Percentiles rank a stretch among this genome's conserved stretches.
These are phyloP conservation scores for Gadopsis marmoratus DNA, from an alignment of 2,797 vertebrate species.

Conservation along the genomic window DNA sequence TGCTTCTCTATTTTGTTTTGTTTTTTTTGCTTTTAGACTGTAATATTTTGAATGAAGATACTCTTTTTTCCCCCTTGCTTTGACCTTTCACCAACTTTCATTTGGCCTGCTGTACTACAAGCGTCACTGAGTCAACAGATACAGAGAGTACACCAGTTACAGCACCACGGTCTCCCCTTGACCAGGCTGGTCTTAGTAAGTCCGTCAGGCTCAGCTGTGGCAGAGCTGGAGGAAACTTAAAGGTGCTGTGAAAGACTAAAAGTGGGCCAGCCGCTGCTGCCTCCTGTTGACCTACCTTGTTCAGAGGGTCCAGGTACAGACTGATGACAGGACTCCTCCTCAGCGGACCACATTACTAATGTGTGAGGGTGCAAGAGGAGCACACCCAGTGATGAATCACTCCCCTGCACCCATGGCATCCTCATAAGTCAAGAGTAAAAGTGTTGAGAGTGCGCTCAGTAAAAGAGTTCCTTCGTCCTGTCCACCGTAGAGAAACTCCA, in stretches of 20 bases:
- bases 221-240: conserved; percentile 82
- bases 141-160: conserved; percentile 26
- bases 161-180: conserved; percentile 48
- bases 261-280: conserved; percentile 85
- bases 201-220: conserved; percentile 72
- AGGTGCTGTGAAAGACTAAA: conserved; percentile 89
- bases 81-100: conserved; percentile 36
- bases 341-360: conserved; percentile 89
- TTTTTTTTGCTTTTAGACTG: conserved; percentile 7
- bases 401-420: conserved; percentile 84
- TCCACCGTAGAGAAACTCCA: conserved; percentile 73
- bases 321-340: conserved; percentile 88
- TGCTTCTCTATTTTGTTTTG: conserved; percentile 30
- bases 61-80: conserved; percentile 15
- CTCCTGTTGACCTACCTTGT: conserved; percentile 87
- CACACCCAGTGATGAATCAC: conserved; percentile 87
- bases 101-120: conserved; percentile 37
- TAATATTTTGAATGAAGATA: conserved; percentile 33
- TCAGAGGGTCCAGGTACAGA: conserved; percentile 84
- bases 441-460: conserved; percentile 77
- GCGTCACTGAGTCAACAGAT: conserved; percentile 64
- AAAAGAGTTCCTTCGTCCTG: conserved; percentile 74
- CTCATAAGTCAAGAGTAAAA: conserved; percentile 90
- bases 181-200: conserved; percentile 56
- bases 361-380: conserved; percentile 84